A percentile compares a stretch with the other conserved stretches of the same genome.
These are phyloP conservation scores for Shargacucullia verbasci DNA, from an alignment of 2,888 invertebrate genomes.

Conservation along the genomic window DNA sequence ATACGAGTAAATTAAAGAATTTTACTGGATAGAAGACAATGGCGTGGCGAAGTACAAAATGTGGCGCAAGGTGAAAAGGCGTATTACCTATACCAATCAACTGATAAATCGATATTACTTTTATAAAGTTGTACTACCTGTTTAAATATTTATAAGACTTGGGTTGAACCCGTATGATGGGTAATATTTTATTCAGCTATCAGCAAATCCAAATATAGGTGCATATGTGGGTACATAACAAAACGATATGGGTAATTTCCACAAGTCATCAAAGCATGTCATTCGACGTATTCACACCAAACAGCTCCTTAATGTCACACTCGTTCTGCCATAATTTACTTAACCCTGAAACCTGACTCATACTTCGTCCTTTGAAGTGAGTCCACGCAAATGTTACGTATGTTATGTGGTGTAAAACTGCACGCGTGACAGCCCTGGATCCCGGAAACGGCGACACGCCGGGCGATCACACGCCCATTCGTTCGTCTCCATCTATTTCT, in stretches of 20 bases:
- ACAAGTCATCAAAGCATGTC: not conserved
- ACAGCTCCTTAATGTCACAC: conserved; percentile 13
- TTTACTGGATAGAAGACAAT: no score
- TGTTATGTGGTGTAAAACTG: conserved; percentile 19
- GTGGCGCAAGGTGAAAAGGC: no score
- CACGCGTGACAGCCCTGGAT: conserved; percentile 57
- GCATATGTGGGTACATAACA: not conserved
- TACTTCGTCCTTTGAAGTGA: conserved; percentile 29
- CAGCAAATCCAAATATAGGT: not conserved
- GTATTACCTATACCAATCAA: no score
- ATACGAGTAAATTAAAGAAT: no score
- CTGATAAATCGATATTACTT: no score
- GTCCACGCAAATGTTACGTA: conserved; percentile 11
- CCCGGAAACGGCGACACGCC: conserved; percentile 83
- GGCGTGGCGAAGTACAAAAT: no score
- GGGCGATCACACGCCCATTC: conserved; percentile 69
- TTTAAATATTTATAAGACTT: conserved; percentile 6
- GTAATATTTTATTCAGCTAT: not conserved
- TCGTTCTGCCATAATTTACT: conserved; percentile 10
- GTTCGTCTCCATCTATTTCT: conserved; percentile 78
- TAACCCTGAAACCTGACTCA: not conserved
- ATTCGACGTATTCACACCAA: not conserved
- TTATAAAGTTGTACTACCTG: no score
- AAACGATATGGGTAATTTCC: conserved; percentile 1
- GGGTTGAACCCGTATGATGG: conserved; percentile 1